Conservation (phyloP, 2,113 vertebrate genomes). For the Maccullochella peelii region DNA sequence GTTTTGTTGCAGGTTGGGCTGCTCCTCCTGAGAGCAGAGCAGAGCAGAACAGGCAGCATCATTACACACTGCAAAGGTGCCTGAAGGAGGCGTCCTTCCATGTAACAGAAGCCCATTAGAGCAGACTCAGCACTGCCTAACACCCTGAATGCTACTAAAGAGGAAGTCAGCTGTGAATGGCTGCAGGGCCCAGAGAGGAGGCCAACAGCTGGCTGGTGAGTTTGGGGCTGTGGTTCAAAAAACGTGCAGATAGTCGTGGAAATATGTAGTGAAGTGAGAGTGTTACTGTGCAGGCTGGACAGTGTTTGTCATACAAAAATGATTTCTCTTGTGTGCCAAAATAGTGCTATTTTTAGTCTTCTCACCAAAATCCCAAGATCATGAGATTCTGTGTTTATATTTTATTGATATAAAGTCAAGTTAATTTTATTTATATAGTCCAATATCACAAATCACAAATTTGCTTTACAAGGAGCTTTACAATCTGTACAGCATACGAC, state of each 20-base stretch:
- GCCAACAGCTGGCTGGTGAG: constrained; percentile 66
- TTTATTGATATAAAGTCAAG: too few relatives aligned
- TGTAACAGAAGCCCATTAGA: constrained; percentile 61
- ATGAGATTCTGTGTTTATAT: neutral
- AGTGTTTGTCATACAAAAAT: constrained; percentile 10
- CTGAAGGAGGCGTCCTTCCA: constrained; percentile 62
- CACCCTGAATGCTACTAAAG: constrained; percentile 56
- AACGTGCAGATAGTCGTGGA: constrained; percentile 11
- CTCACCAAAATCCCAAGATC: neutral
- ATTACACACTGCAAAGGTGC: constrained; percentile 54
- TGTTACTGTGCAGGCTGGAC: constrained; percentile 10
- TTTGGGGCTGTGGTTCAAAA: constrained; percentile 26
- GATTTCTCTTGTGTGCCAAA: neutral
- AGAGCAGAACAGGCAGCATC: constrained; percentile 36
- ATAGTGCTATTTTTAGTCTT: neutral
- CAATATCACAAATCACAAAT: too few relatives aligned
- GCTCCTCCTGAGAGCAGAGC: constrained; percentile 38
- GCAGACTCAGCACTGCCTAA: constrained; percentile 53
- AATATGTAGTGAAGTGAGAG: constrained; percentile 3
- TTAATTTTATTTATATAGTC: too few relatives aligned
- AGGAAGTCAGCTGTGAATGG: constrained; percentile 75
- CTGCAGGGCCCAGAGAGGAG: constrained; percentile 63
- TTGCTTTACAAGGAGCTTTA: too few relatives aligned
- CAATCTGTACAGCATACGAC: too few relatives aligned
- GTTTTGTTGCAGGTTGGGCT: constrained; percentile 10